Conservation (phyloP, 2,797 vertebrate genomes). For the Hypotaenidia philippensis region DNA sequence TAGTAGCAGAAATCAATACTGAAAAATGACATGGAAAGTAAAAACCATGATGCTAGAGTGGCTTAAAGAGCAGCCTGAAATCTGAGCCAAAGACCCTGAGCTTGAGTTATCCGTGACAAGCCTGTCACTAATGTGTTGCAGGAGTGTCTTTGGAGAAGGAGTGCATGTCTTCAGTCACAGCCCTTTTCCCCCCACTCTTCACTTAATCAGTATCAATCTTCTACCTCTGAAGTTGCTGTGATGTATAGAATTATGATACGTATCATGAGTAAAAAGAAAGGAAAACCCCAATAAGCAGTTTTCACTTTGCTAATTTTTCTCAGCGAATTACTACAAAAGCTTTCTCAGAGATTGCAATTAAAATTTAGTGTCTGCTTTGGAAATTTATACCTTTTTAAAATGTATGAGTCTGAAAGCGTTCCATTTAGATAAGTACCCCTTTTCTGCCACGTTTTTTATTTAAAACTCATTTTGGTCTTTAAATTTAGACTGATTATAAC, state of each 20-base stretch:
- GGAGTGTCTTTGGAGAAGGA: slow-evolving; percentile 48
- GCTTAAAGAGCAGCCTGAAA: slow-evolving; percentile 67
- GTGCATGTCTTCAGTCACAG: slow-evolving; percentile 61
- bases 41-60: slow-evolving; percentile 38
- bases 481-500: slow-evolving; percentile 71
- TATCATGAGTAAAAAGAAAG: slow-evolving; percentile 70
- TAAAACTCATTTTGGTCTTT: slow-evolving; percentile 79
- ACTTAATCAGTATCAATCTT: slow-evolving; percentile 78
- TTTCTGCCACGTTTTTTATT: slow-evolving; percentile 81
- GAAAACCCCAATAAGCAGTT: slow-evolving; percentile 81
- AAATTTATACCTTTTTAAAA: slow-evolving; percentile 83
- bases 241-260: slow-evolving; percentile 74
- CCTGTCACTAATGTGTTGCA: slow-evolving; percentile 55
- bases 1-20: slow-evolving; percentile 71
- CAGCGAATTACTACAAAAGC: slow-evolving; percentile 79
- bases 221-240: slow-evolving; percentile 64
- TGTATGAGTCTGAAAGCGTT: slow-evolving; percentile 81
- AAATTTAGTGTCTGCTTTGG: slow-evolving; percentile 81
- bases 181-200: slow-evolving; percentile 31
- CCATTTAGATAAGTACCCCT: slow-evolving; percentile 81
- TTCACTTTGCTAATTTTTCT: slow-evolving; percentile 80
- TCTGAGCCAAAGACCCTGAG: slow-evolving; percentile 37
- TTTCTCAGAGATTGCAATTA: slow-evolving; percentile 81
- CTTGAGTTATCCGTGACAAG: slow-evolving; percentile 63
- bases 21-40: slow-evolving; percentile 68